These are phyloP conservation scores for Xenentodon cancila DNA, from an alignment of 2,797 vertebrate species.

Conservation along the genomic window DNA sequence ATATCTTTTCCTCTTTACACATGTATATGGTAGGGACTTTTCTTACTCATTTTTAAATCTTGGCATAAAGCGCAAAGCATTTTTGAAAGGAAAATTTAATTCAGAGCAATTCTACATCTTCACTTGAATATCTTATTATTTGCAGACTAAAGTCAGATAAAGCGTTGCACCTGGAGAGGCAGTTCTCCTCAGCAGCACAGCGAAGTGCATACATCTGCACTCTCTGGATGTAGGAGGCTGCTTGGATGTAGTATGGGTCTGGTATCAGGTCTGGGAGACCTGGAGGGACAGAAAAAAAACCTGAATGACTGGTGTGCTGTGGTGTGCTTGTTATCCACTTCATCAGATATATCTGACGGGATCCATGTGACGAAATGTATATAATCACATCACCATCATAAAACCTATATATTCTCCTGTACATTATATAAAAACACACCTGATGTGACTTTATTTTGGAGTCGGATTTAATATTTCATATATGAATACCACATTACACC, in stretches of 20 bases:
- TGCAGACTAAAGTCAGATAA: not conserved
- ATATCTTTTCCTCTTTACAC: too few relatives aligned
- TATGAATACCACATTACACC: too few relatives aligned
- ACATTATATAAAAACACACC: too few relatives aligned
- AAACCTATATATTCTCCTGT: too few relatives aligned
- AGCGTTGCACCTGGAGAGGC: conserved; percentile 80
- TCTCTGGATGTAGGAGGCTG: conserved; percentile 84
- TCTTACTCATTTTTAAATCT: conserved; percentile 1
- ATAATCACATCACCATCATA: too few relatives aligned
- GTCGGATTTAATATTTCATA: too few relatives aligned
- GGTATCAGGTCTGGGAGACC: conserved; percentile 86
- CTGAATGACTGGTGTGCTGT: too few relatives aligned
- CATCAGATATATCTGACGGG: too few relatives aligned
- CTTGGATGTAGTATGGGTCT: conserved; percentile 86
- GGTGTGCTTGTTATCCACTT: too few relatives aligned
- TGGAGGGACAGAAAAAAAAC: conserved; percentile 37
- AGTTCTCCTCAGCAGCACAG: conserved; percentile 87
- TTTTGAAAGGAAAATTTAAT: not conserved
- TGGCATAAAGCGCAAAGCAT: not conserved
- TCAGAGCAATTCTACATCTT: not conserved
- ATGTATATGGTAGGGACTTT: not conserved
- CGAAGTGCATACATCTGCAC: conserved; percentile 86
- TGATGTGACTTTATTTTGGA: too few relatives aligned
- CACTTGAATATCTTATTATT: not conserved
- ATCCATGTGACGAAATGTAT: too few relatives aligned